These are phyloP conservation scores for Ophiothrix spiculata DNA, from an alignment of 35 echinoderm and acorn worm genomes.

Conservation along the genomic window DNA sequence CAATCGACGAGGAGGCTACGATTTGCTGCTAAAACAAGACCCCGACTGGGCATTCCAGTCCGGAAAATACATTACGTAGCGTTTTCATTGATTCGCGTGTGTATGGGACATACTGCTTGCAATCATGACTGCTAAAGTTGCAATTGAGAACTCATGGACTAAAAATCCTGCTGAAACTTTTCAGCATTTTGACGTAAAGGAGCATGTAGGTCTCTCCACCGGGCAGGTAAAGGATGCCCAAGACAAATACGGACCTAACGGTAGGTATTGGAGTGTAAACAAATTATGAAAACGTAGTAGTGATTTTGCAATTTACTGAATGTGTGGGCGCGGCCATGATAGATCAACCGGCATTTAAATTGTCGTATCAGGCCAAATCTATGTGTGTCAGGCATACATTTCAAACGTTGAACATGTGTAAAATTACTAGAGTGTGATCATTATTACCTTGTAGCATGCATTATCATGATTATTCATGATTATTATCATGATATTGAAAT, in stretches of 20 bases:
- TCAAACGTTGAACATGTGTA: too few relatives aligned
- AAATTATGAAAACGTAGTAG: background rate
- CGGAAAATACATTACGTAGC: background rate
- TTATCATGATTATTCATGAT: too few relatives aligned
- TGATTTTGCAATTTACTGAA: background rate
- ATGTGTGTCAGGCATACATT: too few relatives aligned
- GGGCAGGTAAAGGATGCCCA: constrained; percentile 56
- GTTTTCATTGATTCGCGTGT: background rate
- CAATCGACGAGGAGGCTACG: too few relatives aligned
- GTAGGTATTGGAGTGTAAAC: constrained; percentile 21
- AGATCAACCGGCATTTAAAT: too few relatives aligned
- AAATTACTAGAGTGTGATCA: too few relatives aligned
- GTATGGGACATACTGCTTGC: background rate
- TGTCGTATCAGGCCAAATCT: too few relatives aligned
- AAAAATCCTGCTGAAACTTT: constrained; percentile 34
- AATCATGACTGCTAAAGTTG: background rate
- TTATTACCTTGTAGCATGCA: too few relatives aligned
- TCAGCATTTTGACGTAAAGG: constrained; percentile 61
- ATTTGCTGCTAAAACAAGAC: background rate
- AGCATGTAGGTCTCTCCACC: constrained; percentile 47
- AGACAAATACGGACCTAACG: constrained; percentile 95
- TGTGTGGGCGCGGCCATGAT: background rate
- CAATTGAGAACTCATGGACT: background rate
- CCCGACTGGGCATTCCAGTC: background rate
- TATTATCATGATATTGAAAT: too few relatives aligned